These are phyloP conservation scores for Struthio camelus DNA, from an alignment of 2,113 vertebrate species.

Conservation along the genomic window DNA sequence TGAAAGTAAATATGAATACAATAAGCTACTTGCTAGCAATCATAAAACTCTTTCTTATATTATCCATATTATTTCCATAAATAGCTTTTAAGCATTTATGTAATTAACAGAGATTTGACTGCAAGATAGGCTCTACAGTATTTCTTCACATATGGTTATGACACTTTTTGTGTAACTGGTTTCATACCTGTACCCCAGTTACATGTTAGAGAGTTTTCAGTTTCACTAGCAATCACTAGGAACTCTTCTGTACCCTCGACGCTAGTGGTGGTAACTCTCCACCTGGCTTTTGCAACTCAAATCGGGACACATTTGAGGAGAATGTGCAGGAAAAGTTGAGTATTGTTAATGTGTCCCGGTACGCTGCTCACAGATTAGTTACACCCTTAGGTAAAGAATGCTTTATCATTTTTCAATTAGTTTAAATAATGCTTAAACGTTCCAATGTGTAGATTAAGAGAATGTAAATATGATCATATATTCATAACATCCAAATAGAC, in stretches of 20 bases:
- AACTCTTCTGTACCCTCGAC: rapidly evolving
- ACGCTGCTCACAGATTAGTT: neutral
- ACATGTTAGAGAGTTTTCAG: neutral
- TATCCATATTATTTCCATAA: neutral
- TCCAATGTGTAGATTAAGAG: neutral
- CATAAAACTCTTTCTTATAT: neutral
- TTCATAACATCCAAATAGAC: neutral
- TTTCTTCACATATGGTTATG: neutral
- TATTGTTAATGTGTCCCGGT: neutral
- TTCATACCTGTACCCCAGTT: neutral
- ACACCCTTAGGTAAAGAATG: neutral
- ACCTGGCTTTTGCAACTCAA: neutral
- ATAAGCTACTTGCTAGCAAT: neutral
- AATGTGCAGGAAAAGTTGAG: neutral
- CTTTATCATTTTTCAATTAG: neutral
- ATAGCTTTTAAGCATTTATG: neutral
- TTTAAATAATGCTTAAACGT: constrained; percentile 1
- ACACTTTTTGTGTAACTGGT: neutral
- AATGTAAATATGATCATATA: neutral
- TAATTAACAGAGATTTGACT: neutral
- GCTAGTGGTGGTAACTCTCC: neutral
- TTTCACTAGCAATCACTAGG: neutral
- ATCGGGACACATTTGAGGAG: neutral
- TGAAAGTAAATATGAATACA: neutral
- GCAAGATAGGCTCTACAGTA: neutral